Conservation (phyloP, 2,797 vertebrate genomes). For the Rhynchonycteris naso region DNA sequence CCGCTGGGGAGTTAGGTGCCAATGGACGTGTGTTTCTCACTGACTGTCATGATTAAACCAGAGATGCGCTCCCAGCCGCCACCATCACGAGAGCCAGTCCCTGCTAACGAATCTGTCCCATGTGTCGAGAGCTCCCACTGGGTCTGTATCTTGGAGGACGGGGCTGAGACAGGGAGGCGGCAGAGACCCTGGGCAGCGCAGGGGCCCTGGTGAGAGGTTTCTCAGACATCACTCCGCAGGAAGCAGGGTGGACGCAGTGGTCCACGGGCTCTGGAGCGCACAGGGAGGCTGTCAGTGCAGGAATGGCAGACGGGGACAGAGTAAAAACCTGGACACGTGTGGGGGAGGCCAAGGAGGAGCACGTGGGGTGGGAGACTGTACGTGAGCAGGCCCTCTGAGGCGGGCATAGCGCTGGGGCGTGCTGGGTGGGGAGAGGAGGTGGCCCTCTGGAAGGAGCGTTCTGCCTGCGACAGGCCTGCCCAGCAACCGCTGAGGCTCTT, state of each 20-base stretch:
- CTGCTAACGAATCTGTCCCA: background rate
- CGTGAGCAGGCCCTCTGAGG: background rate
- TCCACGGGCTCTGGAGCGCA: fast-evolving
- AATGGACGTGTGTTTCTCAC: background rate
- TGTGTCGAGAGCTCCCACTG: too few species aligned
- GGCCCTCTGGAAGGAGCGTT: background rate
- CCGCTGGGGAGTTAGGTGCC: constrained; percentile 38
- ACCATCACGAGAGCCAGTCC: background rate
- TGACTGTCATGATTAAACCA: background rate
- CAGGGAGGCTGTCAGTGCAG: background rate
- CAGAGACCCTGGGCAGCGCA: background rate
- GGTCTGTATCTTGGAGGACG: background rate
- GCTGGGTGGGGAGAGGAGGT: fast-evolving
- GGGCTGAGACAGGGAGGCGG: background rate
- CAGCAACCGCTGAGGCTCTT: background rate
- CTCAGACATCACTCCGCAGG: too few species aligned
- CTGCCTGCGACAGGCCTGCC: background rate
- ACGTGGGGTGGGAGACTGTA: too few species aligned
- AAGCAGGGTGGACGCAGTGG: background rate
- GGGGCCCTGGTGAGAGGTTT: background rate
- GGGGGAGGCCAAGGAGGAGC: too few species aligned
- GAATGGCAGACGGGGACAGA: background rate
- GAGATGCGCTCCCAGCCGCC: background rate
- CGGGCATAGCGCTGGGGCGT: too few species aligned
- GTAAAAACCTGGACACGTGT: background rate